Conservation (phyloP, 2,113 vertebrate species). For the Fulica atra region DNA sequence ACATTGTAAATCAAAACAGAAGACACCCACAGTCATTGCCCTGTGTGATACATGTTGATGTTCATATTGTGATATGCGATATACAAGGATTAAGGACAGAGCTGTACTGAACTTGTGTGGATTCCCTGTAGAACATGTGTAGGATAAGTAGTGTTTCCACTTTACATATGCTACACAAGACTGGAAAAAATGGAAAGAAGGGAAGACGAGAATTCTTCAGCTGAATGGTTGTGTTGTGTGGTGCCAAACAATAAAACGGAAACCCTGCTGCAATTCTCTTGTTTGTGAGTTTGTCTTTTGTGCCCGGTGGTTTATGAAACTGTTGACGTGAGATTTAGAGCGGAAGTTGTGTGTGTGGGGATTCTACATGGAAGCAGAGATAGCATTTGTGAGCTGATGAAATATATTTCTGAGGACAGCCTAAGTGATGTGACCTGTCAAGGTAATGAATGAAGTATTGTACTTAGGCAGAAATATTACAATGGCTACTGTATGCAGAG, state of each 20-base stretch:
- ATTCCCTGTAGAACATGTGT: not conserved
- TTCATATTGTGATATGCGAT: not conserved
- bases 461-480: not conserved
- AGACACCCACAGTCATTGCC: not conserved
- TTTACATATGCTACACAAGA: not conserved
- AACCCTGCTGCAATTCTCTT: not conserved
- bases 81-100: not conserved
- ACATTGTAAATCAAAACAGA: not conserved
- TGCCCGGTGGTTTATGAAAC: not conserved
- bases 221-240: not conserved
- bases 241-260: not conserved
- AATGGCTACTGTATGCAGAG: not conserved
- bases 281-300: not conserved
- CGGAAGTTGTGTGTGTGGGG: not conserved
- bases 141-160: not conserved
- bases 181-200: not conserved
- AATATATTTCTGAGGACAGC: not conserved
- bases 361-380: not conserved
- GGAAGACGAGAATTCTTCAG: not conserved
- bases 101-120: not conserved
- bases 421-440: not conserved
- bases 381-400: not conserved
- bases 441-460: conserved; percentile 49
- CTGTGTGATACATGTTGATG: not conserved
- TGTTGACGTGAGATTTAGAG: not conserved